Base-by-base conservation (phyloP, 2,888 invertebrate genomes). In the Protodeltote pygarga region DNA sequence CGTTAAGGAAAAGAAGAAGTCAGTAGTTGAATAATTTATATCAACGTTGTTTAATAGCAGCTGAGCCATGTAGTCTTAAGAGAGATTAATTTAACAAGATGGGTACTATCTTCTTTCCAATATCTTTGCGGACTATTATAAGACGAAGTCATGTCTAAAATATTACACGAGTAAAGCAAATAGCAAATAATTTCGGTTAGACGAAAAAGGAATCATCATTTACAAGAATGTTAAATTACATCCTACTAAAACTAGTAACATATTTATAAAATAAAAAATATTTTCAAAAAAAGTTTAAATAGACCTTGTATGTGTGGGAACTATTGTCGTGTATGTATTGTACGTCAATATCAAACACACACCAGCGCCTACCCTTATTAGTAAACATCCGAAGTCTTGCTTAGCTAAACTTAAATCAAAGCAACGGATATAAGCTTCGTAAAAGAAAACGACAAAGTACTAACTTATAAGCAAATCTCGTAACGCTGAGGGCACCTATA, bases 1-100 rank as follows among this genome's bases (percentile, higher is more conserved):
- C 45, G 48, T 52, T 52, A 49, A 61, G 40, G 53, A 58, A 51
- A 61, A 62, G 50, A 57, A 68, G 52, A 69, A 53, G 57, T 48
- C 48, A 34, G 42, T 25, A 52, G 41, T 48, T 52, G 47, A 60
- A 61, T 52, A 69, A 65, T 69, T 57, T 61, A 65, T 59, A 14
- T 24, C 3, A 17, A 45, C 23, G 37, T 49, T 24, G 50, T 54
- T 64, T 59, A 42, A 40, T 41, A 39, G 21, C 47, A 53, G 60
- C 42, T 67, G 59, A 45, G 13, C 37, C 25, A 13, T 57, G 29
- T 38, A 57, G 29, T 33, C 34, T 63, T 29, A 27, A 34, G 37
- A 29, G 24, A 9, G n/a, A 37, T 16, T 47, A 21, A 17, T 32
- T 53, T 14, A 13, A 25, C n/a, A 40, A 6, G n/a, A 33, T 9